Evolutionary conservation across 2,113 vertebrate species (phyloP).

Genomic region (Pardalotus punctatus): DNA sequence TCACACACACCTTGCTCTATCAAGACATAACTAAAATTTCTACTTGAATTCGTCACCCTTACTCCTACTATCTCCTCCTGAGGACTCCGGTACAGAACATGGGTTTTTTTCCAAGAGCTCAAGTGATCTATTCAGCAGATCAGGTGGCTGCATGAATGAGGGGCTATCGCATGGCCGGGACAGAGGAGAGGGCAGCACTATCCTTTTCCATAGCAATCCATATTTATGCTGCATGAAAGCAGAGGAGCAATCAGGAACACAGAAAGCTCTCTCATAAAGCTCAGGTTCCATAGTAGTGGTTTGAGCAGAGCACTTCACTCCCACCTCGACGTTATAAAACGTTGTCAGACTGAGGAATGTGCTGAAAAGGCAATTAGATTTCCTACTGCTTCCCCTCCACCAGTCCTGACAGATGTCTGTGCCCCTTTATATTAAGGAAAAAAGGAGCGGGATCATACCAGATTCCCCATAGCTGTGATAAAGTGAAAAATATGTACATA

Average conservation of each 20-base stretch:
- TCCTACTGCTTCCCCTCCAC: not conserved
- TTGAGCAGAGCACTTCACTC: not conserved
- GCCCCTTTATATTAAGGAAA: not conserved
- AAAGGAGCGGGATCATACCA: rapidly evolving
- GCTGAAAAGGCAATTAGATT: not conserved
- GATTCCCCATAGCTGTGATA: not conserved
- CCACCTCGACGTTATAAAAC: not conserved
- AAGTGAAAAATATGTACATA: not conserved
- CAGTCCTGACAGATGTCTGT: not conserved
- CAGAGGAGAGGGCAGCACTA: not conserved
- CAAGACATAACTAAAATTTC: not conserved
- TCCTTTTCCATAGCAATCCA: not conserved
- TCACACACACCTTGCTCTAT: not conserved
- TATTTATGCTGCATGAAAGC: not conserved
- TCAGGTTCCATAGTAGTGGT: not conserved
- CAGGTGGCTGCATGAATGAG: constrained; percentile 33
- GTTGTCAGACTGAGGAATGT: constrained; percentile 3
- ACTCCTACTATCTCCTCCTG: not conserved
- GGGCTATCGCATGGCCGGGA: not conserved
- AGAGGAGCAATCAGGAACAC: not conserved
- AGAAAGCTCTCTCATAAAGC: not conserved
- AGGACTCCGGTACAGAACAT: rapidly evolving
- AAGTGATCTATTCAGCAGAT: not conserved
- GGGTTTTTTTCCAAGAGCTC: not conserved
- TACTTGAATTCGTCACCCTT: not conserved